Evolutionary conservation across 2,797 vertebrate genomes (phyloP), one percentile per base, ranked within the genome.

Genomic region (Macropus fuliginosus): DNA sequence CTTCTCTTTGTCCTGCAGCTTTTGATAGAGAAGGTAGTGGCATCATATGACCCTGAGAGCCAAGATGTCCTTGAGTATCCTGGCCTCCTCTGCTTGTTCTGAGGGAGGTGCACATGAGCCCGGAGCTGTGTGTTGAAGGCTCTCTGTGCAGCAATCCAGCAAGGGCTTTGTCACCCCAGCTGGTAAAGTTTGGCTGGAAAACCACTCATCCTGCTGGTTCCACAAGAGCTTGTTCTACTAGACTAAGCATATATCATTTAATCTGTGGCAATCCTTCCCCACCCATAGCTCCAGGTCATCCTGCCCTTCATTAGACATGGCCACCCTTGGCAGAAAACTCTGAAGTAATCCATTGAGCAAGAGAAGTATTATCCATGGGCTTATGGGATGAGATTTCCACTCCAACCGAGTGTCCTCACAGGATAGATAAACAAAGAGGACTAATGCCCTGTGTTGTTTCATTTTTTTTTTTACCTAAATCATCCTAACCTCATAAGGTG

Each of bases 181-280:
- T 95, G 55, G 55, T 96, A 94, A 91, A 96, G n/a, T 92, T 95
- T 97, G 94, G 59, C 56, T 92, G 91, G 95, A 95, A 97, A 91
- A 94, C 91, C 52, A 87, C 56, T 92, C 66, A 46, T 95, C 95
- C 40, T 87, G 93, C 90, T 95, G 94, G 93, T 89, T 92, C 40
- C 1, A 92, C 92, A 40, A 91, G n/a, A 0, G 6, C 94, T 55
- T 93, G 91, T 91, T 94, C 96, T 90, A 34, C 62, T 40, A 91
- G 54, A 93, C 97, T 92, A 94, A 96, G 93, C 52, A 1, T 89
- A 5, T 93, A 16, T 93, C 50, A 52, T 95, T 0, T 54, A 55
- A 5, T 18, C 94, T 16, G 4, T 74, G 40, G 24, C 94, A 56
- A 95, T 97, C 40, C 4, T 9, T 46, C 74, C 74, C 74, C 40